These are phyloP conservation scores for Smittia aterrima DNA, from an alignment of 2,888 invertebrate genomes.

Conservation along the genomic window DNA sequence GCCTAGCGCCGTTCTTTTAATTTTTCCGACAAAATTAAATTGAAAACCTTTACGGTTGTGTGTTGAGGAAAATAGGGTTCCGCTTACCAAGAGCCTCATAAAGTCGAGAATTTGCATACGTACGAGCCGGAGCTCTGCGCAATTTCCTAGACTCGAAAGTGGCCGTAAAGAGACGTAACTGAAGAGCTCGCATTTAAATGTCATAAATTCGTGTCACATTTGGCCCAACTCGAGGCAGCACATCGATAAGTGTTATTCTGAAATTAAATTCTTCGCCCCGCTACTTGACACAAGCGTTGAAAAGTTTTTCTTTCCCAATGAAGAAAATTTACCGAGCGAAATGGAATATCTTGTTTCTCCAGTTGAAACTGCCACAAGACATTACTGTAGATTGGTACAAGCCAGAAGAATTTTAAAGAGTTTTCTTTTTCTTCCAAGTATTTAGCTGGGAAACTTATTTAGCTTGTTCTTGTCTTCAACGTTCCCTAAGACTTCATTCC, in stretches of 20 bases:
- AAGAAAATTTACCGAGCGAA: not conserved
- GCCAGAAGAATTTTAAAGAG: not conserved
- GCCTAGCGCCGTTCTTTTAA: not conserved
- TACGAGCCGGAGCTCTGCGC: not conserved
- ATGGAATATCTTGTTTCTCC: not conserved
- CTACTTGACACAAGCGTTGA: not conserved
- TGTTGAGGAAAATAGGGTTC: not conserved
- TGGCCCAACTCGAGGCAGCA: not conserved
- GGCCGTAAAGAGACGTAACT: not conserved
- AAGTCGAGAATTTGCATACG: not conserved
- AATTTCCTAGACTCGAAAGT: not conserved
- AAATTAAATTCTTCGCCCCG: not conserved
- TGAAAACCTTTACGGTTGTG: constrained; percentile 1
- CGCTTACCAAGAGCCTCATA: not conserved
- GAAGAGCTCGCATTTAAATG: not conserved
- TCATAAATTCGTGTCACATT: constrained; percentile 8
- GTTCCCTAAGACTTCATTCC: not conserved
- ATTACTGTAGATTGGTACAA: not conserved
- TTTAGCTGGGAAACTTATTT: not conserved
- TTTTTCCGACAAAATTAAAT: not conserved
- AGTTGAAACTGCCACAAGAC: constrained; percentile 13
- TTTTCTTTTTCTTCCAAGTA: not conserved
- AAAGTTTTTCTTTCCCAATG: not conserved
- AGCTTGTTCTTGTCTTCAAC: not conserved
- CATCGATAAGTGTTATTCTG: constrained; percentile 12